These are phyloP conservation scores for Amphipoea oculea DNA, from an alignment of 2,888 invertebrate species.

Conservation along the genomic window DNA sequence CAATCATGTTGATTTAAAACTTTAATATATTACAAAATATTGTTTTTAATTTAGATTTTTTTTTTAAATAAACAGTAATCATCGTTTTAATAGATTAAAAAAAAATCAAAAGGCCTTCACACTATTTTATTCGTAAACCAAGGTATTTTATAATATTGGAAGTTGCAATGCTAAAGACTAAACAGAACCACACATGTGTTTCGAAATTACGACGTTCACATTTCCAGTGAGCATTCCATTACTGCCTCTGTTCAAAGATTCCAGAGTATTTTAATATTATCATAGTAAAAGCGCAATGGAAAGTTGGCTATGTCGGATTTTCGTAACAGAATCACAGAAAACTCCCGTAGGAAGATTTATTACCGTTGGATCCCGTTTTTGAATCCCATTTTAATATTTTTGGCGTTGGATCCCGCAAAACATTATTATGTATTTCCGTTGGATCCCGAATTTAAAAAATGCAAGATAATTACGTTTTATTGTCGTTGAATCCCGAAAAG, in stretches of 20 bases:
- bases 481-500: too few relatives aligned
- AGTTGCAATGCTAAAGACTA: background rate
- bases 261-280: background rate
- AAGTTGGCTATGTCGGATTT: background rate
- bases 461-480: too few relatives aligned
- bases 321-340: background rate
- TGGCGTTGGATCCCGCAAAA: too few relatives aligned
- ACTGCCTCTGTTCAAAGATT: background rate
- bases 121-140: slow-evolving; percentile 28
- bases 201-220: background rate
- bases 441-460: too few relatives aligned
- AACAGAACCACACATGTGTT: background rate
- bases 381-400: too few relatives aligned
- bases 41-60: background rate
- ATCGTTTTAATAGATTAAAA: background rate
- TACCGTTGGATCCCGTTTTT: too few relatives aligned
- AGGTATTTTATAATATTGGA: background rate
- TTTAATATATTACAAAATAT: background rate
- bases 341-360: background rate
- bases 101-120: too few relatives aligned
- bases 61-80: too few relatives aligned
- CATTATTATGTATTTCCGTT: too few relatives aligned
- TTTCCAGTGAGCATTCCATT: background rate
- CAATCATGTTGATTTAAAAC: background rate
- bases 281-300: background rate